These are phyloP conservation scores for Drosophila insularis DNA, from an alignment of 1,140 invertebrate genomes.

Conservation along the genomic window DNA sequence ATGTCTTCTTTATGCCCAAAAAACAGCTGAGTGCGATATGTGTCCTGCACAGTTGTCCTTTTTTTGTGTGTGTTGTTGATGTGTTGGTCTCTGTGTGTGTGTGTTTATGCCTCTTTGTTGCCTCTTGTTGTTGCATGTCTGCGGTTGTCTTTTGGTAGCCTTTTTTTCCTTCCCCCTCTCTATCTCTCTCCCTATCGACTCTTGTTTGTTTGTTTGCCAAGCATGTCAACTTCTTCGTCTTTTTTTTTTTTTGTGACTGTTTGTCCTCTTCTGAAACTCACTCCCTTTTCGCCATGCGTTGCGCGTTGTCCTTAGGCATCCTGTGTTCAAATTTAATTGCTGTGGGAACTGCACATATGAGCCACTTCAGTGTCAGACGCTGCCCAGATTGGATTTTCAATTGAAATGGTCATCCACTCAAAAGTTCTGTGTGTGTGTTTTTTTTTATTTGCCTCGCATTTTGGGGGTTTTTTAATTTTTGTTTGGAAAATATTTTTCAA, in stretches of 20 bases:
- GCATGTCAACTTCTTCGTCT: conserved; percentile 64
- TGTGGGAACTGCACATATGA: conserved; percentile 77
- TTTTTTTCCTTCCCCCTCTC: conserved; percentile 42
- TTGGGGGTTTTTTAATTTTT: conserved; percentile 53
- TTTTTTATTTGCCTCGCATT: conserved; percentile 11
- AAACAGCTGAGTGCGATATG: conserved; percentile 64
- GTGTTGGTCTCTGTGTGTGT: conserved; percentile 20
- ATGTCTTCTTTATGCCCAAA: conserved; percentile 72
- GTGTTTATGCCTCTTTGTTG: conserved; percentile 40
- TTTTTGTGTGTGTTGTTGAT: conserved; percentile 6
- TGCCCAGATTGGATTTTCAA: conserved; percentile 76
- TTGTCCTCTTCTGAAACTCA: neutral
- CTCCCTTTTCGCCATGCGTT: conserved; percentile 11
- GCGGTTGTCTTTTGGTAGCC: conserved; percentile 73
- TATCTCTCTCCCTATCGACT: conserved; percentile 10
- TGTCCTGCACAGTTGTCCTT: conserved; percentile 55
- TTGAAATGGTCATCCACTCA: conserved; percentile 62
- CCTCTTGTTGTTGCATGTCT: conserved; percentile 54
- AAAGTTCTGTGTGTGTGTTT: neutral
- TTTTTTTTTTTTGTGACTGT: neutral
- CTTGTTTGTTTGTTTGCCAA: conserved; percentile 74
- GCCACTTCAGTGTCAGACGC: conserved; percentile 61
- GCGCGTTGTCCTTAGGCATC: conserved; percentile 62
- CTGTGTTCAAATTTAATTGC: conserved; percentile 76
- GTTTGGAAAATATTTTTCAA: conserved; percentile 72